These are phyloP conservation scores for Carterocephalus palaemon DNA, from an alignment of 2,888 invertebrate species.

Conservation along the genomic window DNA sequence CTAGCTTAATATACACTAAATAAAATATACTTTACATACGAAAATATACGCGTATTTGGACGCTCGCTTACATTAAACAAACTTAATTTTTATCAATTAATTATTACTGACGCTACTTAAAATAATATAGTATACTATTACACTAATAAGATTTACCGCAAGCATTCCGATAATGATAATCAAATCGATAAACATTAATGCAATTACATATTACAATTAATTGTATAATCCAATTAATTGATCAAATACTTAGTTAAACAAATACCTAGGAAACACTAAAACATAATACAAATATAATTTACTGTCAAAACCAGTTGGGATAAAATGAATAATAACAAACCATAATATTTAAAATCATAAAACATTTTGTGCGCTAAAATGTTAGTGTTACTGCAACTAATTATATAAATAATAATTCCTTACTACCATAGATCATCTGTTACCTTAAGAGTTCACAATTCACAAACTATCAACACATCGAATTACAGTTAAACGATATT, in stretches of 20 bases:
- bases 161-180: neutral
- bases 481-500: slow-evolving; percentile 12
- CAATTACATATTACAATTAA: too few relatives aligned
- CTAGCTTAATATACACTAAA: slow-evolving; percentile 15
- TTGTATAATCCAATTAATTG: too few relatives aligned
- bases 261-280: too few relatives aligned
- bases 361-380: neutral
- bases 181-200: too few relatives aligned
- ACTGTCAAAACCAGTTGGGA: too few relatives aligned
- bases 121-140: slow-evolving; percentile 11
- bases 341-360: neutral
- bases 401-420: neutral
- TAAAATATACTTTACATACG: slow-evolving; percentile 24
- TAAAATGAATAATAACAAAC: neutral
- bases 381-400: neutral
- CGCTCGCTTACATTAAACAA: slow-evolving; percentile 19
- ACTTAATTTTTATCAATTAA: slow-evolving; percentile 17
- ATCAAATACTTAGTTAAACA: too few relatives aligned
- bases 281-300: neutral
- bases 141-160: slow-evolving; percentile 5
- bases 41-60: slow-evolving; percentile 24
- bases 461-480: slow-evolving; percentile 13
- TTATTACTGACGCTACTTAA: slow-evolving; percentile 19
- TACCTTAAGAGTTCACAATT: too few relatives aligned
- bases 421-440: neutral